These are phyloP conservation scores for Choristoneura rosaceana DNA, from an alignment of 2,888 invertebrate species.

Conservation along the genomic window DNA sequence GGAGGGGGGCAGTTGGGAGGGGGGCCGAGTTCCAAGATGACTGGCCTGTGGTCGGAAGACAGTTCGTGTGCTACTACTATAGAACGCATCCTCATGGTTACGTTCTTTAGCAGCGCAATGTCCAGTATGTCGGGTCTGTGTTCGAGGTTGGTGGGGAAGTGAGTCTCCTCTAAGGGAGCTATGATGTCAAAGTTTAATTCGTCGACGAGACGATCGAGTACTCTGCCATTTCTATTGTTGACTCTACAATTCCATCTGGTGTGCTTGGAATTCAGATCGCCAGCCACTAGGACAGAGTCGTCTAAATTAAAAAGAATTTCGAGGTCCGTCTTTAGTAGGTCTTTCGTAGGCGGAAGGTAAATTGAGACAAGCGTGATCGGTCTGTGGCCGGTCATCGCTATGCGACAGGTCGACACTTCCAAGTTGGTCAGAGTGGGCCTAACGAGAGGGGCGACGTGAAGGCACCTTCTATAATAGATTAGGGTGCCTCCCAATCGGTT, in stretches of 20 bases:
- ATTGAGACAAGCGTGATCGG: not conserved
- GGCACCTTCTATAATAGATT: not conserved
- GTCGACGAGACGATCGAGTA: not conserved
- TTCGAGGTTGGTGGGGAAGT: too few species aligned
- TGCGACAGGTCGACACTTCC: not conserved
- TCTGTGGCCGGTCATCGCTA: not conserved
- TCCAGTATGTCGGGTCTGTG: not conserved
- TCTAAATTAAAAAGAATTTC: not conserved
- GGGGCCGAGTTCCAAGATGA: not conserved
- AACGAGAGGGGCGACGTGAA: not conserved
- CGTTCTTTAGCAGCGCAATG: not conserved
- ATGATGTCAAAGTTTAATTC: not conserved
- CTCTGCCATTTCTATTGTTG: not conserved
- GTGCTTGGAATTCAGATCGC: slow-evolving; percentile 13
- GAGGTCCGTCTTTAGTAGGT: not conserved
- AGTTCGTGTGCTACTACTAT: not conserved
- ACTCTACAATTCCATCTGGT: not conserved
- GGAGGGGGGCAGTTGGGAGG: too few species aligned
- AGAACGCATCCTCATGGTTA: not conserved
- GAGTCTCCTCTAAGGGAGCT: not conserved
- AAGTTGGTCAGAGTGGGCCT: not conserved
- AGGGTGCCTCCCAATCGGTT: not conserved
- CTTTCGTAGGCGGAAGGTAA: not conserved
- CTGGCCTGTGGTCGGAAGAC: not conserved
- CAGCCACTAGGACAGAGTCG: slow-evolving; percentile 8